phyloP scores from a whole-genome alignment of 1,140 invertebrate species.

The Atta colombica region DNA sequence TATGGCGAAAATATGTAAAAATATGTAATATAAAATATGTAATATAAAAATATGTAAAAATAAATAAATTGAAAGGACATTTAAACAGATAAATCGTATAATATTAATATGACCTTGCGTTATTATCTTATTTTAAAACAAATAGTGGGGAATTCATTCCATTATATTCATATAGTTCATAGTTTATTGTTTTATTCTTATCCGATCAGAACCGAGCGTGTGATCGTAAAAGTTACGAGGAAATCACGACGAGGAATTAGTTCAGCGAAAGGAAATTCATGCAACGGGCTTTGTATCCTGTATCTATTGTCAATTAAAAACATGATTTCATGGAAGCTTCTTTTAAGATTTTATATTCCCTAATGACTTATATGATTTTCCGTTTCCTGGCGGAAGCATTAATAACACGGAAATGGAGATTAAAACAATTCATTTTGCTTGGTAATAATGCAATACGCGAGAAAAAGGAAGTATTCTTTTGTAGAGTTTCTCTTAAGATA shows the following conservation, averaged over 20 bases:
- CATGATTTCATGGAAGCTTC: background rate
- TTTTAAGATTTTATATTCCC: background rate
- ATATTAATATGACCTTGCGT: background rate
- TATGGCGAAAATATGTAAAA: too few species aligned
- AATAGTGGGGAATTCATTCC: background rate
- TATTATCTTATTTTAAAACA: background rate
- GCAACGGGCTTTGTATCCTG: background rate
- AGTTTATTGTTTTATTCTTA: constrained; percentile 1
- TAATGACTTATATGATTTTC: background rate
- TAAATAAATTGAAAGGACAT: background rate
- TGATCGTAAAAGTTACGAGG: background rate
- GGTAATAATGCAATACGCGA: background rate
- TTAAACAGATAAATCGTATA: background rate
- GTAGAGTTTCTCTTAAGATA: background rate
- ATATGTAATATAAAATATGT: too few species aligned
- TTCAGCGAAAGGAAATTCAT: constrained; percentile 8
- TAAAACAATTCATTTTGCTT: background rate
- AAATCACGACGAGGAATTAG: background rate
- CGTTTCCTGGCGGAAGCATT: background rate
- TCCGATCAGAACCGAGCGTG: background rate
- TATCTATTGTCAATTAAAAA: background rate
- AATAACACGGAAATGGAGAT: background rate
- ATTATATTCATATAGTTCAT: background rate
- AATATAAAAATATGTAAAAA: too few species aligned
- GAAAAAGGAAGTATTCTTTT: constrained; percentile 14